Conservation (phyloP, 2,797 vertebrate genomes). For the Fundulus diaphanus region DNA sequence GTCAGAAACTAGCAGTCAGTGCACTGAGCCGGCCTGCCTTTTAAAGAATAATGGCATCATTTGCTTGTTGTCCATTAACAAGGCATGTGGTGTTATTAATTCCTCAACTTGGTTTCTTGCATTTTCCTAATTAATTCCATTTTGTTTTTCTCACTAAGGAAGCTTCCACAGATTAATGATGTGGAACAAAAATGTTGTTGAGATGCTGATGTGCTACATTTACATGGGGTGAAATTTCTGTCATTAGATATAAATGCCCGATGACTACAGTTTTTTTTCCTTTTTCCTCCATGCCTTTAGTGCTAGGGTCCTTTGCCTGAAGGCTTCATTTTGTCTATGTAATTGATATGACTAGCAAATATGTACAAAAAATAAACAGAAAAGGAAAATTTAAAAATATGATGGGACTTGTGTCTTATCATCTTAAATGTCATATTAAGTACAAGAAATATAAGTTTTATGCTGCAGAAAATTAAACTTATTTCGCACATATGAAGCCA, state of each 20-base stretch:
- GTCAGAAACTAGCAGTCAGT: conserved; percentile 74
- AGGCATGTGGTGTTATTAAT: conserved; percentile 86
- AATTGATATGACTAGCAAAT: conserved; percentile 79
- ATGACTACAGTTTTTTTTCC: conserved; percentile 72
- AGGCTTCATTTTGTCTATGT: conserved; percentile 77
- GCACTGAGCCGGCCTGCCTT: conserved; percentile 74
- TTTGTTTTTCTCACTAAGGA: conserved; percentile 82
- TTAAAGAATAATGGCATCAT: conserved; percentile 80
- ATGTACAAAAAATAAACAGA: conserved; percentile 59
- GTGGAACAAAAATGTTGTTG: conserved; percentile 83
- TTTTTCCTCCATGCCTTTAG: conserved; percentile 54
- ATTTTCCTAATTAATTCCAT: conserved; percentile 88
- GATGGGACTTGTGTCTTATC: neutral
- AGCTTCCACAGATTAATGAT: conserved; percentile 86
- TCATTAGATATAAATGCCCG: conserved; percentile 84
- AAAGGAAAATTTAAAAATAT: conserved; percentile 15
- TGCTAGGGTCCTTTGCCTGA: conserved; percentile 70
- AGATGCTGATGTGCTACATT: conserved; percentile 84
- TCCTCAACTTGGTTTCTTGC: conserved; percentile 86
- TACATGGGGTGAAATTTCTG: conserved; percentile 77
- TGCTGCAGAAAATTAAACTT: neutral
- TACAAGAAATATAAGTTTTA: no score
- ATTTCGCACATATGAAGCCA: no score
- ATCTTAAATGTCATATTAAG: neutral
- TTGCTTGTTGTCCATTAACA: conserved; percentile 86